phyloP scores from a whole-genome alignment of 2,113 vertebrate species.

The Nerophis lumbriciformis region DNA sequence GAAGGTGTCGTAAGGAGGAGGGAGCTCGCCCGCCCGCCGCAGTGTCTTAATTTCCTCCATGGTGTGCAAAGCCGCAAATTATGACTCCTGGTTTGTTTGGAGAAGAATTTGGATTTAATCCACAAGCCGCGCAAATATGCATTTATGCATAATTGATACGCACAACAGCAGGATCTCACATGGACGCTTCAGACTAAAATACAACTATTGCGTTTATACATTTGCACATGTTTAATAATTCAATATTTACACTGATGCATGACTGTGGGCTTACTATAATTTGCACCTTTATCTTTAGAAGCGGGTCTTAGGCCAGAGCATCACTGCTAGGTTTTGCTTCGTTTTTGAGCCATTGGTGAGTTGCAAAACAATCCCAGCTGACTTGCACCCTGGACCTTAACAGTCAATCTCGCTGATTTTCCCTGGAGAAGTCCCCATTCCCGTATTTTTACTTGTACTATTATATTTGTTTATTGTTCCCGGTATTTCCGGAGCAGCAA shows the following conservation, averaged over 20 bases:
- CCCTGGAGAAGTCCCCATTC: no score
- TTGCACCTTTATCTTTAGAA: neutral
- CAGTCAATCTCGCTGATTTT: no score
- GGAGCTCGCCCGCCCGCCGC: constrained; percentile 38
- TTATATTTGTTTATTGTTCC: no score
- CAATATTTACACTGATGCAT: constrained; percentile 2
- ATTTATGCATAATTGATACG: constrained; percentile 7
- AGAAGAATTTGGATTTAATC: constrained; percentile 36
- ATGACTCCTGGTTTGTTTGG: constrained; percentile 26
- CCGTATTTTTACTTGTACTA: no score
- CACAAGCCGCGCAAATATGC: constrained; percentile 7
- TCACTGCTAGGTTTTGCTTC: neutral
- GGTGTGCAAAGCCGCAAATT: constrained; percentile 28
- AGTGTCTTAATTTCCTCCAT: constrained; percentile 52
- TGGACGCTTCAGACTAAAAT: constrained; percentile 1
- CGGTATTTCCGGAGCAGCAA: no score
- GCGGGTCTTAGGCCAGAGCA: neutral
- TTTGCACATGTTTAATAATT: constrained; percentile 5
- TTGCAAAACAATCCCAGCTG: no score
- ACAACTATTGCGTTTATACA: neutral
- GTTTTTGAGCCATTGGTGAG: no score
- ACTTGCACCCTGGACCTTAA: no score
- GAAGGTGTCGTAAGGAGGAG: constrained; percentile 62
- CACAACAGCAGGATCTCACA: constrained; percentile 2
- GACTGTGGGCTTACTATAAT: neutral